Conservation (phyloP, 2,888 invertebrate genomes). For the Xiphydria camelus region DNA sequence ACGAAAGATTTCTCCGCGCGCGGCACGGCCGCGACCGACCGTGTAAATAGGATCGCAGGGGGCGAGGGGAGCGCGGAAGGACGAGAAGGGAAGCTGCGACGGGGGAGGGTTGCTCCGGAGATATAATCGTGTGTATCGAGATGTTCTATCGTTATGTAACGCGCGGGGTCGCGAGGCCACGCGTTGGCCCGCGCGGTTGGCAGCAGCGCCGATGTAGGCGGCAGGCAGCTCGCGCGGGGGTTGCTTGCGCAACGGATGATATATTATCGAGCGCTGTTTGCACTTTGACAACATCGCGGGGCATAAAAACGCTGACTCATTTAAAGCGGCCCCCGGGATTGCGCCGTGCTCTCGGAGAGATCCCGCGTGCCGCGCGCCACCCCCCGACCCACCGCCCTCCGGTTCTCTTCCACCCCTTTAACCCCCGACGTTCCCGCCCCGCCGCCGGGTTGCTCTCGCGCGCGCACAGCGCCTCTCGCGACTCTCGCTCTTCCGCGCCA, state of each 20-base stretch:
- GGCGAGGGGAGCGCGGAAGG: neutral
- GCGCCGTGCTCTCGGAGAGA: constrained; percentile 42
- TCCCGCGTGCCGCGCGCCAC: constrained; percentile 36
- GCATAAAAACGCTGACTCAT: constrained; percentile 59
- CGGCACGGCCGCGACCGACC: no score
- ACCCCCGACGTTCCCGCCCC: neutral
- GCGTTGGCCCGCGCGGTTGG: constrained; percentile 9
- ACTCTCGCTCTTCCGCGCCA: neutral
- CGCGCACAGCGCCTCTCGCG: neutral
- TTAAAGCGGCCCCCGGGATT: constrained; percentile 58
- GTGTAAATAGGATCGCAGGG: no score
- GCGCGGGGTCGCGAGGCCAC: constrained; percentile 27
- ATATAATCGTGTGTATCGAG: constrained; percentile 30
- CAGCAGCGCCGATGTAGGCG: neutral
- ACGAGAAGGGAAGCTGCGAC: neutral
- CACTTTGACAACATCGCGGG: constrained; percentile 58
- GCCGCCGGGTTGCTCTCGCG: neutral
- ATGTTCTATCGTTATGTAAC: constrained; percentile 24
- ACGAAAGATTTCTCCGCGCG: no score
- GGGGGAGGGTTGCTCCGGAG: no score
- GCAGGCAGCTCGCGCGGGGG: constrained; percentile 14
- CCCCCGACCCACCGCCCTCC: constrained; percentile 14
- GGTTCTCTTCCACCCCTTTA: constrained; percentile 14
- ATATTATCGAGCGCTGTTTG: constrained; percentile 58
- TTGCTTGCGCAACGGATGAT: constrained; percentile 51